These are phyloP conservation scores for Pachymerium ferrugineum DNA, from an alignment of 2,888 invertebrate genomes.

Conservation along the genomic window DNA sequence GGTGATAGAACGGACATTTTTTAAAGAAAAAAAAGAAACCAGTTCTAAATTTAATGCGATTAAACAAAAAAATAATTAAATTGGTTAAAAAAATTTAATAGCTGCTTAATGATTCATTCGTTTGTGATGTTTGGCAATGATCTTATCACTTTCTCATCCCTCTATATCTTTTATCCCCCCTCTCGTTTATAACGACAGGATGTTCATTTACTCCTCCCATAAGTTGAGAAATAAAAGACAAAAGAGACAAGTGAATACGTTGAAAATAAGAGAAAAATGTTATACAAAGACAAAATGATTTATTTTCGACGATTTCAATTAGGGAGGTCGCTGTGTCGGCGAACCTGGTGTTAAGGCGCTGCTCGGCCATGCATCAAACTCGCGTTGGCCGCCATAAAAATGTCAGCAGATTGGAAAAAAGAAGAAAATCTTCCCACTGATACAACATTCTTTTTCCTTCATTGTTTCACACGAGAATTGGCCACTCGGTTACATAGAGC, in stretches of 20 bases:
- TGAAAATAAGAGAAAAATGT: too few relatives aligned
- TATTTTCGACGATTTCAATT: slow-evolving; percentile 4
- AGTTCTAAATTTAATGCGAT: neutral
- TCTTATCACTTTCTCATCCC: neutral
- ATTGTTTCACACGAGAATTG: neutral
- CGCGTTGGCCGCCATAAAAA: neutral
- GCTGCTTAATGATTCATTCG: slow-evolving; percentile 14
- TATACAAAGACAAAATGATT: neutral
- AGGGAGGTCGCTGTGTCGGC: slow-evolving; percentile 6
- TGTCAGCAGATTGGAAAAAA: neutral
- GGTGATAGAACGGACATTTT: too few relatives aligned
- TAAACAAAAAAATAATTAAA: neutral
- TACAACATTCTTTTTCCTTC: neutral
- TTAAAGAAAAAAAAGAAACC: too few relatives aligned
- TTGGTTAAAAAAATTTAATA: neutral
- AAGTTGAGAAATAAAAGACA: neutral
- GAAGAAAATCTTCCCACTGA: neutral
- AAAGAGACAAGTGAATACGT: too few relatives aligned
- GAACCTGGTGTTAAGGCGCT: neutral
- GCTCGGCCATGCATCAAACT: slow-evolving; percentile 3
- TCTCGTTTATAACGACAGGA: neutral
- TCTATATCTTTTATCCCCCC: neutral
- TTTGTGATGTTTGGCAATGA: neutral
- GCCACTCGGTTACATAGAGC: too few relatives aligned
- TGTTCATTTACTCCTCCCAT: neutral